These are phyloP conservation scores for Phalacrocorax brasilianus DNA, from an alignment of 2,113 vertebrate genomes.

Conservation along the genomic window DNA sequence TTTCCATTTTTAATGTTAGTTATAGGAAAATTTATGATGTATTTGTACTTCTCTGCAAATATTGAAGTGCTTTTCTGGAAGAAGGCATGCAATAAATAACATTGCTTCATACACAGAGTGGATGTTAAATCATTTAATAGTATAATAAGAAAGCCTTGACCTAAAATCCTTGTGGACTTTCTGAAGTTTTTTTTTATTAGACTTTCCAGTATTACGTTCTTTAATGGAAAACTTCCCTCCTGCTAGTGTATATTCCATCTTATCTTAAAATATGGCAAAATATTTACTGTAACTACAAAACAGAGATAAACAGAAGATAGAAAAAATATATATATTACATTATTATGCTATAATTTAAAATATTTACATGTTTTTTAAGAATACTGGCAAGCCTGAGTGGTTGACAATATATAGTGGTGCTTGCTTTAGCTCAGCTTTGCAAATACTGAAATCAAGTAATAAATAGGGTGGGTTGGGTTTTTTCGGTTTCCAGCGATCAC, in stretches of 20 bases:
- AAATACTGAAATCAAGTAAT: not conserved
- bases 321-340: not conserved
- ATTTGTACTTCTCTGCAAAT: slow-evolving; percentile 24
- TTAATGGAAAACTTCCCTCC: not conserved
- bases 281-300: not conserved
- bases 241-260: not conserved
- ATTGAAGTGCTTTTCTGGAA: slow-evolving; percentile 43
- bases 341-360: not conserved
- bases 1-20: slow-evolving; percentile 31
- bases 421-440: not conserved
- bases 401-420: not conserved
- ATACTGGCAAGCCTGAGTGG: not conserved
- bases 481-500: not conserved
- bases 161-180: not conserved
- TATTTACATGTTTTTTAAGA: not conserved
- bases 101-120: not conserved
- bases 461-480: too few species aligned
- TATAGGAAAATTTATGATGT: slow-evolving; percentile 23
- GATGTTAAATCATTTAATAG: slow-evolving; percentile 31
- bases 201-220: not conserved
- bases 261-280: not conserved
- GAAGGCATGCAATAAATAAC: slow-evolving; percentile 39
- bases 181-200: not conserved
- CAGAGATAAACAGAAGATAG: not conserved
- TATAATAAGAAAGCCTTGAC: slow-evolving; percentile 29